A percentile compares a stretch with the other conserved stretches of the same genome.
Conservation (phyloP, 2,797 vertebrate species). For the Chromobotia macracanthus region DNA sequence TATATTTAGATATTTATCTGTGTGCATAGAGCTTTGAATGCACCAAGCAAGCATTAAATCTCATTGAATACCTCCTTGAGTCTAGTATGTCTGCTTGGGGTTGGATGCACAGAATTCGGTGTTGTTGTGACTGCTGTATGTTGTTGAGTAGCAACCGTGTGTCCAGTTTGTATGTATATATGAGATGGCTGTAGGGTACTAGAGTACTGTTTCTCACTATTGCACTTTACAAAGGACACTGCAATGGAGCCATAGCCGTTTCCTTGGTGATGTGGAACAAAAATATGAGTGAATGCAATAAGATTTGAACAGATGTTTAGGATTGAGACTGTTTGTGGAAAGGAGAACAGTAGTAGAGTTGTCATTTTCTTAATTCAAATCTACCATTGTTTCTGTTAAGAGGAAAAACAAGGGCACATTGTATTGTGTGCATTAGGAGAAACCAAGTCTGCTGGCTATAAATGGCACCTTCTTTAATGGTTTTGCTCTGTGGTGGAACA, state of each 20-base stretch:
- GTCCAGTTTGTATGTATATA: slow-evolving; percentile 41
- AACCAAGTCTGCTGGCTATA: not conserved
- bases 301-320: slow-evolving; percentile 1
- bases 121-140: slow-evolving; percentile 12
- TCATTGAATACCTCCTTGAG: slow-evolving; percentile 7
- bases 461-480: not conserved
- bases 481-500: not conserved
- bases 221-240: slow-evolving; percentile 71
- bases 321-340: not conserved
- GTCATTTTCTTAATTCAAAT: not conserved
- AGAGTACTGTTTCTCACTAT: slow-evolving; percentile 64
- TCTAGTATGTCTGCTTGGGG: not conserved
- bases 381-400: not conserved
- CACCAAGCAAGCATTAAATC: slow-evolving; percentile 16
- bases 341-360: not conserved
- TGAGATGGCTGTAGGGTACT: slow-evolving; percentile 47
- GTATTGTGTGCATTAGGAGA: slow-evolving; percentile 1
- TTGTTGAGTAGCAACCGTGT: not conserved
- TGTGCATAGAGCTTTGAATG: slow-evolving; percentile 15
- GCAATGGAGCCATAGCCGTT: slow-evolving; percentile 21
- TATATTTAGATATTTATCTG: slow-evolving; percentile 24
- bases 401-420: slow-evolving; percentile 23
- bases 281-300: slow-evolving; percentile 55
- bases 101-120: slow-evolving; percentile 5
- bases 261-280: not conserved